Evolutionary conservation across 2,113 vertebrate genomes (phyloP).

Genomic region (Oceanodroma tethys): DNA sequence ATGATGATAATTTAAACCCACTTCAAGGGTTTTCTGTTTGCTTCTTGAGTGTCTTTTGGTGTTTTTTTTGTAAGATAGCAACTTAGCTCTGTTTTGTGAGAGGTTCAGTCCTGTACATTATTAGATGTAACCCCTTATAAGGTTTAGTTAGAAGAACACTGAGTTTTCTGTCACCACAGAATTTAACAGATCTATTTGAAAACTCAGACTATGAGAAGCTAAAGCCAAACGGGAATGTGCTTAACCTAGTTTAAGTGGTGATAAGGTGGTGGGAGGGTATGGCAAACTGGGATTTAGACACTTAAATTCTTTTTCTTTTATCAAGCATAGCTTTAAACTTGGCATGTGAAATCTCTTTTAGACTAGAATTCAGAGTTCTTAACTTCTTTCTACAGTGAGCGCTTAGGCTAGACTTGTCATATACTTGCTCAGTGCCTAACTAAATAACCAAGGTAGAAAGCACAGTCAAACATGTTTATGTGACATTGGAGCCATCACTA

Average conservation of each 20-base stretch:
- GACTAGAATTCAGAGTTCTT: background rate
- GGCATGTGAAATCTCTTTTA: background rate
- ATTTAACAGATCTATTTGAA: background rate
- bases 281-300: background rate
- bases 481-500: background rate
- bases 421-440: background rate
- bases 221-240: background rate
- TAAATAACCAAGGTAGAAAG: background rate
- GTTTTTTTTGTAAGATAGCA: background rate
- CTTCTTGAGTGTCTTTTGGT: background rate
- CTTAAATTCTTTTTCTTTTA: background rate
- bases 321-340: background rate
- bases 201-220: background rate
- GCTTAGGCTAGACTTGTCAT: background rate
- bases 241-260: background rate
- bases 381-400: background rate
- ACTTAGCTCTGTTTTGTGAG: background rate
- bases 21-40: background rate
- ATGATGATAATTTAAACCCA: background rate
- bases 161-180: background rate
- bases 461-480: background rate
- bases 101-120: background rate
- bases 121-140: background rate
- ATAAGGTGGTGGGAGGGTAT: background rate
- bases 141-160: background rate